Evolutionary conservation across 2,113 vertebrate species (phyloP).

Genomic region (Agapornis roseicollis): DNA sequence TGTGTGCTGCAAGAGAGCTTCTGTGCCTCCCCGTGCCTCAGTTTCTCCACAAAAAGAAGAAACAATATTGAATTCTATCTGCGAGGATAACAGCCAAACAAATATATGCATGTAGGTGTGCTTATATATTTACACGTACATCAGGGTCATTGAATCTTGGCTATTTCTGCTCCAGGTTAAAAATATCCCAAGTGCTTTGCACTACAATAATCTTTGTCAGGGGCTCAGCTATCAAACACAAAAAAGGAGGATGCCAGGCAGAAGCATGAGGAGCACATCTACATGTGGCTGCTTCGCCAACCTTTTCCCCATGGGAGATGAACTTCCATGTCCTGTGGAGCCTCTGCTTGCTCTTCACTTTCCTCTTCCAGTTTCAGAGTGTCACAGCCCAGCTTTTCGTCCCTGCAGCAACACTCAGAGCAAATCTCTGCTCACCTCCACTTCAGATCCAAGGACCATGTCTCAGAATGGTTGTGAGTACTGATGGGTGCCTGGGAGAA

Average conservation of each 20-base stretch:
- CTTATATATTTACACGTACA: not conserved
- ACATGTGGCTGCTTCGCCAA: not conserved
- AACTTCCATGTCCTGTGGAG: not conserved
- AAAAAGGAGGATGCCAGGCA: not conserved
- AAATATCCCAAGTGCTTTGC: not conserved
- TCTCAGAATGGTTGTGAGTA: not conserved
- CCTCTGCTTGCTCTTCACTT: not conserved
- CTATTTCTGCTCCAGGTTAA: not conserved
- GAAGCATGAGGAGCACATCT: not conserved
- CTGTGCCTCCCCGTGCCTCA: rapidly evolving
- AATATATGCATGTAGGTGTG: not conserved
- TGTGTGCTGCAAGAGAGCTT: not conserved
- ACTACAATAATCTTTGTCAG: not conserved
- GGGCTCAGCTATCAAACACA: not conserved
- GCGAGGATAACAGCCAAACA: not conserved
- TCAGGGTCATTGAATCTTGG: not conserved
- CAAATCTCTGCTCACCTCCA: not conserved
- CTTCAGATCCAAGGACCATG: not conserved
- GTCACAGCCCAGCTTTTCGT: not conserved
- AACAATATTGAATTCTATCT: rapidly evolving
- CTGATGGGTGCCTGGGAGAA: not conserved
- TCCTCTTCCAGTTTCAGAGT: not conserved
- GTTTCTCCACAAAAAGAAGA: not conserved
- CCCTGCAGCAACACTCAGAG: not conserved
- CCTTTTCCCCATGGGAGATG: not conserved